A percentile compares a stretch with the other conserved stretches of the same genome.
These are phyloP conservation scores for Anarrhichthys ocellatus DNA, from an alignment of 2,113 vertebrate genomes.

Conservation along the genomic window DNA sequence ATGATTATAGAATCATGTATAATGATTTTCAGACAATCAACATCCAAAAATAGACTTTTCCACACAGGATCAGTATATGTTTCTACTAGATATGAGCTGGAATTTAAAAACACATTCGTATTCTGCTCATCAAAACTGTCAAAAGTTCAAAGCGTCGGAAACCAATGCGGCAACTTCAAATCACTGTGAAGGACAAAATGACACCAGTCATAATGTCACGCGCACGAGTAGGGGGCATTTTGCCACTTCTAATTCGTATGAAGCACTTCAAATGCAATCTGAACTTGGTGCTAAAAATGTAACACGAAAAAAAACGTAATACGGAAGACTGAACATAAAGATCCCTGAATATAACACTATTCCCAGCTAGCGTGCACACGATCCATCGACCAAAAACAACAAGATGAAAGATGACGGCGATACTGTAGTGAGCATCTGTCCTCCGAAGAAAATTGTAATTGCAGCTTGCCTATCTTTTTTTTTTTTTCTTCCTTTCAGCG, in stretches of 20 bases:
- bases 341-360: constrained; percentile 23
- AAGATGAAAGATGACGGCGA: constrained; percentile 58
- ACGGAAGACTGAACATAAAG: constrained; percentile 9
- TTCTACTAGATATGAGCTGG: not conserved
- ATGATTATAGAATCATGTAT: not conserved
- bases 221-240: not conserved
- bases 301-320: not conserved
- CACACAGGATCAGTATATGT: not conserved
- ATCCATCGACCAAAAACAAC: constrained; percentile 8
- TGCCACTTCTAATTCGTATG: constrained; percentile 21
- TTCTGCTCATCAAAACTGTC: not conserved
- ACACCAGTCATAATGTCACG: constrained; percentile 19
- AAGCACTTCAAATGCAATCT: constrained; percentile 44
- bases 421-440: constrained; percentile 33
- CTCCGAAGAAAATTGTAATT: constrained; percentile 62
- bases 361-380: not conserved
- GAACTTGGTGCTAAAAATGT: constrained; percentile 26
- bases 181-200: constrained; percentile 30
- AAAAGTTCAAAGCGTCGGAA: not conserved
- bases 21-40: constrained; percentile 13
- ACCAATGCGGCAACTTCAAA: not conserved
- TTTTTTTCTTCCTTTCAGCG: not conserved
- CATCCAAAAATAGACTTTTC: not conserved
- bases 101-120: not conserved
- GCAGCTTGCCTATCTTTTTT: constrained; percentile 40